Evolutionary conservation across 2,797 vertebrate species (phyloP).

Genomic region (Amniataba percoides): DNA sequence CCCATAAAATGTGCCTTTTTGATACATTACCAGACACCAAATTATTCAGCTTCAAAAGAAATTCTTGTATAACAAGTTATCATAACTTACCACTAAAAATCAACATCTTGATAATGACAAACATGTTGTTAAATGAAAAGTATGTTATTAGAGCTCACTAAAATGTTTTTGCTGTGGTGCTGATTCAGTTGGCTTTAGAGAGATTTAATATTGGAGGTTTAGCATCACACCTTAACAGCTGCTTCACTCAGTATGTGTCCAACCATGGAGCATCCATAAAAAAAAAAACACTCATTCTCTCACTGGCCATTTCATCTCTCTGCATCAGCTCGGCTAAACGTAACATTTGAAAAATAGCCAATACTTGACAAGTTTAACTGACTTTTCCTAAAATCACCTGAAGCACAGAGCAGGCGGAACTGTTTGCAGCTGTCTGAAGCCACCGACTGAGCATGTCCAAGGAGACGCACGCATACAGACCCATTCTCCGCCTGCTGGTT

Average conservation of each 20-base stretch:
- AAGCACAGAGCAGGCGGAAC: background rate
- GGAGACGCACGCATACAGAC: constrained; percentile 6
- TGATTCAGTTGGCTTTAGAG: background rate
- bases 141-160: background rate
- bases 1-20: background rate
- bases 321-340: background rate
- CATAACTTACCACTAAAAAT: too few species aligned
- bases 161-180: background rate
- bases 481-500: constrained; percentile 69
- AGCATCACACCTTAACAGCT: background rate
- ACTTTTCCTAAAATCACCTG: background rate
- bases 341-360: background rate
- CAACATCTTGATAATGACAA: background rate
- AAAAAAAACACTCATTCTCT: background rate
- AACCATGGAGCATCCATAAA: background rate
- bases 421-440: constrained; percentile 15
- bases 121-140: background rate
- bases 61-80: too few species aligned
- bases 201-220: background rate
- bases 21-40: too few species aligned
- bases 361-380: background rate
- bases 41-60: too few species aligned
- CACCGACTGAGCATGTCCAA: background rate
- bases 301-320: background rate
- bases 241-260: background rate